phyloP scores from a whole-genome alignment of 1,140 invertebrate genomes.

The Anoplophora glabripennis region DNA sequence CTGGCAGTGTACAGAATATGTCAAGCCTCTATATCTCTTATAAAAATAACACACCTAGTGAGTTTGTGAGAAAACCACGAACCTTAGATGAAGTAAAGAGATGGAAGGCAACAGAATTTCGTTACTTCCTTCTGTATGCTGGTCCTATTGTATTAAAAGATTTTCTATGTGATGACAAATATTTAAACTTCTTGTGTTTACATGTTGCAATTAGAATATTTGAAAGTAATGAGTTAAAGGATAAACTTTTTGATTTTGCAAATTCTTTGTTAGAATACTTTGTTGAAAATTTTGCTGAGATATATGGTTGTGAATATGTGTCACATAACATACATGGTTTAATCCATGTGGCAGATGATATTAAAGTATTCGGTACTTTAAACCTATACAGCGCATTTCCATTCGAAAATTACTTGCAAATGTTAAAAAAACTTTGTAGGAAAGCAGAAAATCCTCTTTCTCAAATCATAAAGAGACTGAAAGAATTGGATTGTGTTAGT shows the following conservation, averaged over 20 bases:
- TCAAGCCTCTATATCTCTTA: too few relatives aligned
- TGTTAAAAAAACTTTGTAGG: slow-evolving; percentile 1
- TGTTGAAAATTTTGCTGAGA: slow-evolving; percentile 10
- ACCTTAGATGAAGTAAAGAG: neutral
- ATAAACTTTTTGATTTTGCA: neutral
- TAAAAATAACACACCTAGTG: neutral
- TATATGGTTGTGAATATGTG: slow-evolving; percentile 7
- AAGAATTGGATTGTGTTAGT: too few relatives aligned
- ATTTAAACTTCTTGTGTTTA: slow-evolving; percentile 1
- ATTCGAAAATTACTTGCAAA: slow-evolving; percentile 20
- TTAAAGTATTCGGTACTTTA: slow-evolving; percentile 18
- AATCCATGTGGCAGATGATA: slow-evolving; percentile 17
- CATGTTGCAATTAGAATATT: slow-evolving; percentile 3
- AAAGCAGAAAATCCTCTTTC: slow-evolving; percentile 15
- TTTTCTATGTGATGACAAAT: neutral
- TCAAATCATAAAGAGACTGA: slow-evolving; percentile 10
- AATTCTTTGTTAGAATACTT: slow-evolving; percentile 11
- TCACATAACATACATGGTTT: slow-evolving; percentile 19
- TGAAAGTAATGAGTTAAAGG: neutral
- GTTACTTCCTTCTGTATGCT: neutral
- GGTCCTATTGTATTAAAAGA: neutral
- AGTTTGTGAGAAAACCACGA: neutral
- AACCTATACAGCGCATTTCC: slow-evolving; percentile 9
- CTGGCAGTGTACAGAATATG: too few relatives aligned
- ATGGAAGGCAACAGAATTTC: too few relatives aligned